Evolutionary conservation across 2,888 invertebrate species (phyloP).

Genomic region (Trichogramma dendrolimi): DNA sequence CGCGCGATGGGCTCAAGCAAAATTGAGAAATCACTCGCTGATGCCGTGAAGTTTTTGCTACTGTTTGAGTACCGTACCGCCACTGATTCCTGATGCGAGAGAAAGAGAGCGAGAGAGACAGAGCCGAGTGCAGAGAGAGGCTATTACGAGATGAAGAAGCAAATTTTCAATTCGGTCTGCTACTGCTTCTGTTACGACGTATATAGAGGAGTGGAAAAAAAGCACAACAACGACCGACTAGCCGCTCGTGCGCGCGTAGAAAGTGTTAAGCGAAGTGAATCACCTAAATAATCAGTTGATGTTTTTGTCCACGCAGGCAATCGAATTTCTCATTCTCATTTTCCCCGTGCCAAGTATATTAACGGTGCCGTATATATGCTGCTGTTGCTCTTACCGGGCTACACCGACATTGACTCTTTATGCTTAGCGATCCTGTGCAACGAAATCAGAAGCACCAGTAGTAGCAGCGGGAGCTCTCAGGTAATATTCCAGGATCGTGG

Average conservation of each 20-base stretch:
- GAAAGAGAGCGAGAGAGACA: background rate
- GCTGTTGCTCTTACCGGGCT: no score
- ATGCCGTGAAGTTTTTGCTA: conserved; percentile 11
- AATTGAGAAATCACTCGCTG: conserved; percentile 28
- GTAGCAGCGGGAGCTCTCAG: conserved; percentile 37
- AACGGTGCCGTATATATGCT: no score
- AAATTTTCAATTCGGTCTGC: conserved; percentile 25
- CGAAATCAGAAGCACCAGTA: no score
- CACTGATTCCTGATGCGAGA: no score
- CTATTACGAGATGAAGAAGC: conserved; percentile 21
- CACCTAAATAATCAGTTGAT: conserved; percentile 12
- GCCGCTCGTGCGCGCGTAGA: background rate
- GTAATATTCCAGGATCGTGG: conserved; percentile 41
- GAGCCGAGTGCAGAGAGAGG: conserved; percentile 1
- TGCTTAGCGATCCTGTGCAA: no score
- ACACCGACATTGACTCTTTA: no score
- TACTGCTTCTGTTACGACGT: conserved; percentile 6
- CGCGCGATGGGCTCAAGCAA: background rate
- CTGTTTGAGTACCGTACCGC: background rate
- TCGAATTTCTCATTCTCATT: no score
- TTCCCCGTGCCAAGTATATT: no score
- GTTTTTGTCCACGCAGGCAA: background rate
- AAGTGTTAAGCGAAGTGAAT: conserved; percentile 17
- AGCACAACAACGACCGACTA: background rate
- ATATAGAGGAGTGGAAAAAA: conserved; percentile 2